A percentile compares a stretch with the other conserved stretches of the same genome.
phyloP scores from a whole-genome alignment of 2,113 vertebrate genomes.

The Gnathonemus echidnorhynchus region DNA sequence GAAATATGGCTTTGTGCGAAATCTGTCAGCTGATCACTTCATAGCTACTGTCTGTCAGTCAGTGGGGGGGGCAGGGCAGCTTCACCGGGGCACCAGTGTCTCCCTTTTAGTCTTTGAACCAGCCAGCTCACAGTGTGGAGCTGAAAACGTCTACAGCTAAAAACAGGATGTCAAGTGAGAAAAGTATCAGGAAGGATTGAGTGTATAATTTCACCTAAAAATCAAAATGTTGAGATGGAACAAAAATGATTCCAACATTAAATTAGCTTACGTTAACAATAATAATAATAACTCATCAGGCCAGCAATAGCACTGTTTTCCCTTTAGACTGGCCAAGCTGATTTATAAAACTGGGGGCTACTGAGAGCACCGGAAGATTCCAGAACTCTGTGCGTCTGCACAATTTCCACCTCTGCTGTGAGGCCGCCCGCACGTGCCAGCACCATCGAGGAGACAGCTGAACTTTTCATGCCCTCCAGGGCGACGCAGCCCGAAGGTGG shows the following conservation, averaged over 20 bases:
- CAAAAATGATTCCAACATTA: not conserved
- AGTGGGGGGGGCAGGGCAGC: not conserved
- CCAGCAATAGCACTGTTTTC: not conserved
- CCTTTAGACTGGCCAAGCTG: not conserved
- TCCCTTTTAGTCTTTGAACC: not conserved
- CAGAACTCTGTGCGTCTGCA: slow-evolving; percentile 55
- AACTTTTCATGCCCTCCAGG: slow-evolving; percentile 95
- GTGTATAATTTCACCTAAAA: not conserved
- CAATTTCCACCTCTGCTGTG: slow-evolving; percentile 64
- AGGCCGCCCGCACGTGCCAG: slow-evolving; percentile 17
- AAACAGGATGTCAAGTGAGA: not conserved
- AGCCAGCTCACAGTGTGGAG: not conserved
- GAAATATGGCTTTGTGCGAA: not conserved
- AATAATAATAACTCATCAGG: not conserved
- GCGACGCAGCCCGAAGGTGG: slow-evolving; percentile 78
- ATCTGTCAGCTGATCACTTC: not conserved
- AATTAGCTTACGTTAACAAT: not conserved
- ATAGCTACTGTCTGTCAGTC: not conserved
- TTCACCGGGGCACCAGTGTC: not conserved
- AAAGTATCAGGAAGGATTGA: not conserved
- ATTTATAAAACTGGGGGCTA: slow-evolving; percentile 19
- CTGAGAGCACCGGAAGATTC: slow-evolving; percentile 53
- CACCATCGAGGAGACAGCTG: slow-evolving; percentile 76
- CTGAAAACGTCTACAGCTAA: not conserved
- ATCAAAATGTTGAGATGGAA: not conserved